Conservation (phyloP, 2,888 invertebrate species). For the Trissonchulus latispiculum region DNA sequence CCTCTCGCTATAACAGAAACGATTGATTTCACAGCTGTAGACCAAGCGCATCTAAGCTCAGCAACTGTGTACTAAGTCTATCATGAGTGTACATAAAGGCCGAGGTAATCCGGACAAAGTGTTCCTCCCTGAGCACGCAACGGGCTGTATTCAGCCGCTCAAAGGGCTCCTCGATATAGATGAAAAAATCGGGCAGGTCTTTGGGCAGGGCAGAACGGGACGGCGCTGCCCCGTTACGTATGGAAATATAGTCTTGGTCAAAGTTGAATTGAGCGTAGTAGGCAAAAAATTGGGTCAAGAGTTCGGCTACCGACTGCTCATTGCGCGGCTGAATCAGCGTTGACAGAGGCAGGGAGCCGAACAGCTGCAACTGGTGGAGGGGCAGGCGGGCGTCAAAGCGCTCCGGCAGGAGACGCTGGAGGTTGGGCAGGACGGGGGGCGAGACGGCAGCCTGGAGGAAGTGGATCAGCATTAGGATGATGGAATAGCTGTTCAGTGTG, state of each 20-base stretch:
- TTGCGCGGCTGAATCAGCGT: not conserved
- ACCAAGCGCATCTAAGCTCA: no score
- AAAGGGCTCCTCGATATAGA: not conserved
- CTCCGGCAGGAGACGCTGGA: not conserved
- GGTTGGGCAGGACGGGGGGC: not conserved
- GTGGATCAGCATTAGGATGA: constrained; percentile 39
- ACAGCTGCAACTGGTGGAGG: not conserved
- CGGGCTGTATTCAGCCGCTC: not conserved
- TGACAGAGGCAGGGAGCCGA: not conserved
- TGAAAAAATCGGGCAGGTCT: not conserved
- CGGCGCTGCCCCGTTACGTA: not conserved
- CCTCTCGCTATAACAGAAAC: no score
- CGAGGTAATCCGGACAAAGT: not conserved
- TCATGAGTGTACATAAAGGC: not conserved
- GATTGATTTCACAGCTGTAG: no score
- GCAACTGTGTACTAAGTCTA: no score
- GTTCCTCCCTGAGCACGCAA: not conserved
- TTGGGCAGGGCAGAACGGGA: not conserved
- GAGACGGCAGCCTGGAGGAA: constrained; percentile 22
- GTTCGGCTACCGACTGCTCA: not conserved
- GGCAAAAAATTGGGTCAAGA: not conserved
- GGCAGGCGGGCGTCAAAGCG: not conserved
- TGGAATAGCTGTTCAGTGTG: constrained; percentile 39
- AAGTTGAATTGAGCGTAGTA: not conserved
- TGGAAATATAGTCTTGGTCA: not conserved